Conservation (phyloP, 2,888 invertebrate species). For the Machimus rusticus region DNA sequence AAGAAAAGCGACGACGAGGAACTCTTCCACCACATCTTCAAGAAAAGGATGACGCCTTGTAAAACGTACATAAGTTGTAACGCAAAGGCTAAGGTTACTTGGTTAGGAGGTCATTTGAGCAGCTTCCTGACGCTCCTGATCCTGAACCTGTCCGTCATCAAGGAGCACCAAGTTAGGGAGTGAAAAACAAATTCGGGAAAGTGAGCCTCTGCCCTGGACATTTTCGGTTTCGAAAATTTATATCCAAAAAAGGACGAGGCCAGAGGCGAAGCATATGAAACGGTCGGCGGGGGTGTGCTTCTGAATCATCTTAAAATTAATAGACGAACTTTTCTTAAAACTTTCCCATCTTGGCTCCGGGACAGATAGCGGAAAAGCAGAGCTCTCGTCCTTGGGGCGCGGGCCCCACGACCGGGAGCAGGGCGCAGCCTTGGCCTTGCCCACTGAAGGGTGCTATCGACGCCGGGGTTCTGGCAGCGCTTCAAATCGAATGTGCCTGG, state of each 20-base stretch:
- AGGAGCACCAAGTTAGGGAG: background rate
- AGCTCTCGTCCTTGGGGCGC: background rate
- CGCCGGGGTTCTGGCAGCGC: background rate
- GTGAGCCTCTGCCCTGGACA: background rate
- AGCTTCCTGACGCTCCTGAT: background rate
- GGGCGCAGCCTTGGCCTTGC: conserved; percentile 21
- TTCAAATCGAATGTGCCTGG: conserved; percentile 32
- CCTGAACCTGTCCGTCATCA: background rate
- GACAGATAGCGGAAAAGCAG: background rate
- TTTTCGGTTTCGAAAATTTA: background rate
- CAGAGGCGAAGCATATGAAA: background rate
- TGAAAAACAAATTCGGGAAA: background rate
- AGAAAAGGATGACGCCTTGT: background rate
- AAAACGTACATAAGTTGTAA: no score
- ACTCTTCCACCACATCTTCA: background rate
- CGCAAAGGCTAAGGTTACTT: background rate
- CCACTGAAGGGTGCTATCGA: background rate
- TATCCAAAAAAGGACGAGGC: background rate
- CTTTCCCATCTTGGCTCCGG: background rate
- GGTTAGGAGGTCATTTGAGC: background rate
- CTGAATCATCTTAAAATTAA: background rate
- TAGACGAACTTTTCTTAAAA: background rate
- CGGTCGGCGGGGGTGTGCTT: background rate
- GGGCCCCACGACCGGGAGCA: background rate
- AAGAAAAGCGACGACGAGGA: background rate